Base-by-base conservation (phyloP, 1,140 invertebrate species). In the Onthophagus taurus region DNA sequence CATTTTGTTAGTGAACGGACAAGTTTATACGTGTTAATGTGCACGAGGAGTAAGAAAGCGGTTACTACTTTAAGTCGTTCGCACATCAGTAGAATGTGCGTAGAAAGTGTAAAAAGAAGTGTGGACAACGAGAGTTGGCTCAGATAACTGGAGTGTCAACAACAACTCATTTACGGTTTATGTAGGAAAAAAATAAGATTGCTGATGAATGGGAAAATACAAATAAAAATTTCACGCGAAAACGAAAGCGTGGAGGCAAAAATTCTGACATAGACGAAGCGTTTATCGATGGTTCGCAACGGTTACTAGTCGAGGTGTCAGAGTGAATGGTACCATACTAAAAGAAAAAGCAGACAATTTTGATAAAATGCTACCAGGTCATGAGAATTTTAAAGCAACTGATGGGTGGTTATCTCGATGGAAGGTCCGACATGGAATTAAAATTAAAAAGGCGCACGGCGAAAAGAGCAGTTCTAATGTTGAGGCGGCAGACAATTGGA, bases 191-290 rank as follows among this genome's bases (percentile, higher is more conserved):
- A n/a, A n/a, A n/a, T n/a, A n/a, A n/a, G n/a, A n/a, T n/a, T n/a
- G n/a, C n/a, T n/a, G n/a, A n/a, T n/a, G n/a, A n/a, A n/a, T n/a
- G n/a, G n/a, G n/a, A n/a, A n/a, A n/a, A n/a, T n/a, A n/a, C n/a
- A n/a, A n/a, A n/a, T n/a, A n/a, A n/a, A n/a, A n/a, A n/a, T n/a
- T n/a, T n/a, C n/a, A n/a, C n/a, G n/a, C 31, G 17, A 2, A 42
- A 48, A 36, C 17, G 46, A 35, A 35, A 48, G n/a, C 41, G 39
- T 11, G 29, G 26, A 35, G 41, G 46, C 14, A 48, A 48, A 24
- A 7, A 48, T 48, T 21, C 41, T 17, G 46, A 43, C 19, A 31
- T 48, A n/a, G 46, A 36, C 1, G 41, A 48, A 18, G 46, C 46
- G 5, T 34, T 48, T 4, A 30, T 34, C 4, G 29, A 30, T 43